Evolutionary conservation across 2,113 vertebrate genomes (phyloP).

Genomic region (Oxyruncus cristatus): DNA sequence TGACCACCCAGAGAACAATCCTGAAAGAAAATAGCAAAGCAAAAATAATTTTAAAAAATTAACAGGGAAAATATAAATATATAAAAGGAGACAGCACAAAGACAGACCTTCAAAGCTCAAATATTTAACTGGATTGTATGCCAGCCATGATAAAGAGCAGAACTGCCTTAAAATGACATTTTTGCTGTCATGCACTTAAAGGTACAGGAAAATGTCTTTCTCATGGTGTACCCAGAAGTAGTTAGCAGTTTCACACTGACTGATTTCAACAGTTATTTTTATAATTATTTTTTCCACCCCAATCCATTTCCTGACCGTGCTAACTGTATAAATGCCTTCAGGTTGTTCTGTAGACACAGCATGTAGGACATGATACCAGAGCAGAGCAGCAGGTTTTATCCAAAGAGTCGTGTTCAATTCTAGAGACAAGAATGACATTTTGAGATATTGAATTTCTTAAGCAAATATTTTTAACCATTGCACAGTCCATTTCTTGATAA

Average conservation of each 20-base stretch:
- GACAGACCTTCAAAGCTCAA: slow-evolving; percentile 13
- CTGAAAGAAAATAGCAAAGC: not conserved
- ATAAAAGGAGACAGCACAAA: not conserved
- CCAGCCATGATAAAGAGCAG: slow-evolving; percentile 43
- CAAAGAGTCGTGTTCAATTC: not conserved
- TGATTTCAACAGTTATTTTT: not conserved
- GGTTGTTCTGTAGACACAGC: not conserved
- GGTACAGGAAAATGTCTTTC: not conserved
- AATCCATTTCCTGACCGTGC: not conserved
- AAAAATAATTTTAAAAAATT: not conserved
- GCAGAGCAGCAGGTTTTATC: slow-evolving; percentile 16
- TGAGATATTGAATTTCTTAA: not conserved
- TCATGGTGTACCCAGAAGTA: not conserved
- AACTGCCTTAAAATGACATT: not conserved
- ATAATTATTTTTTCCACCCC: slow-evolving; percentile 16
- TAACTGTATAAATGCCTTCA: not conserved
- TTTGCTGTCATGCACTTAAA: slow-evolving; percentile 23
- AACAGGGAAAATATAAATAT: not conserved
- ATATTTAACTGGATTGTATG: slow-evolving; percentile 54
- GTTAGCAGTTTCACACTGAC: not conserved
- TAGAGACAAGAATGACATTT: slow-evolving; percentile 6
- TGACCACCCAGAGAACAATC: not conserved
- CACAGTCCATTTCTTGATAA: not conserved
- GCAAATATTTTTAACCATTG: slow-evolving; percentile 24
- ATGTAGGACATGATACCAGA: not conserved